Evolutionary conservation across 1,140 invertebrate genomes (phyloP).

Genomic region (Trichonephila clavipes): DNA sequence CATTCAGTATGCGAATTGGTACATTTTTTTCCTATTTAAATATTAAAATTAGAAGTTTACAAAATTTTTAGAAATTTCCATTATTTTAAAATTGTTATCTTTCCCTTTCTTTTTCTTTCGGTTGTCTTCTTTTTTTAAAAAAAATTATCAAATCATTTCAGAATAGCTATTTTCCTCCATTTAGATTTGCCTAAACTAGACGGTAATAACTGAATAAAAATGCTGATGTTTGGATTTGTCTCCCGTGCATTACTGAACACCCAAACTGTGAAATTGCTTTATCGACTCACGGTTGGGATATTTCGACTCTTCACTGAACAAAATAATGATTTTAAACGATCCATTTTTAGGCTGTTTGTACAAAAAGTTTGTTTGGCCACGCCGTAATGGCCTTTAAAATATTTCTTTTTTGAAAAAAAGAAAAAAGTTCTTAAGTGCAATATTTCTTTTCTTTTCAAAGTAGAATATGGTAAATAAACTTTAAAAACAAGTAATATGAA

Average conservation of each 20-base stretch:
- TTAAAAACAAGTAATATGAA: no score
- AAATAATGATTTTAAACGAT: slow-evolving; percentile 26
- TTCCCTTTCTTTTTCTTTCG: no score
- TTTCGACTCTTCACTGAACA: not conserved
- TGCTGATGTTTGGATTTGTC: not conserved
- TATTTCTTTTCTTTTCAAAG: not conserved
- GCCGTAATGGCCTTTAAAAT: not conserved
- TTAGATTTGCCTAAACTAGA: not conserved
- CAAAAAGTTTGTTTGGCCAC: not conserved
- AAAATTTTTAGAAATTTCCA: no score
- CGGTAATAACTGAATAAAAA: not conserved
- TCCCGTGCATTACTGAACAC: not conserved
- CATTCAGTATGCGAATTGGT: no score
- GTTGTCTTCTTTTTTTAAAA: no score
- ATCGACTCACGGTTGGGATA: not conserved
- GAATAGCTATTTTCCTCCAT: not conserved
- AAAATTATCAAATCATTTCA: not conserved
- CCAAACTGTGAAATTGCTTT: slow-evolving; percentile 5
- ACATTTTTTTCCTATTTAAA: no score
- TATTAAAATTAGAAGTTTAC: no score
- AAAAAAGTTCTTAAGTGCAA: not conserved
- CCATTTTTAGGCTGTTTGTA: not conserved
- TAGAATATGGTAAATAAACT: no score
- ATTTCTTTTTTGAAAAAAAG: not conserved
- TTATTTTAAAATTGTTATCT: no score